These are phyloP conservation scores for Megalops atlanticus DNA, from an alignment of 2,113 vertebrate species.

Conservation along the genomic window DNA sequence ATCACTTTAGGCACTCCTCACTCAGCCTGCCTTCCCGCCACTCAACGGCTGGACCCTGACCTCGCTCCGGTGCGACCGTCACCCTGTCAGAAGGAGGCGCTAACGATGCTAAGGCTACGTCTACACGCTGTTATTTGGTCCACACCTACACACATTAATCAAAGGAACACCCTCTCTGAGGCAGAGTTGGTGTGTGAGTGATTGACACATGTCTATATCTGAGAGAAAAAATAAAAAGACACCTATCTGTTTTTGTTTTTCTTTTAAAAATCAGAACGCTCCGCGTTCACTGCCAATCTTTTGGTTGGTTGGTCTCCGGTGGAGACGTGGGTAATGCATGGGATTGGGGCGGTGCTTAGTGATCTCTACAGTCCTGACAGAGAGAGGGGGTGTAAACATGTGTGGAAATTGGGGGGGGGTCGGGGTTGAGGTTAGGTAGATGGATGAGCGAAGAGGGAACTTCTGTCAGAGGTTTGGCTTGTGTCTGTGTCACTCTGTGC, in stretches of 20 bases:
- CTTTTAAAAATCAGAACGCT: not conserved
- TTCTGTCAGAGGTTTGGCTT: conserved; percentile 4
- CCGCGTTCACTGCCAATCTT: not conserved
- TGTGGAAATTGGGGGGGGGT: not conserved
- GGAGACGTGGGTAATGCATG: not conserved
- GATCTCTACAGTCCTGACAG: conserved; percentile 1
- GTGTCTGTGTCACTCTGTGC: conserved; percentile 22
- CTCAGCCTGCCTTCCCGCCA: not conserved
- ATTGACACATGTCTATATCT: not conserved
- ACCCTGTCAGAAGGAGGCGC: not conserved
- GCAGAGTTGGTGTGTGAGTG: not conserved
- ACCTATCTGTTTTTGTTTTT: too few species aligned
- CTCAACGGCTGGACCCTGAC: not conserved
- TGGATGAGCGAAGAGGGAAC: not conserved
- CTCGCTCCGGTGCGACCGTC: not conserved
- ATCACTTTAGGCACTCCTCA: not conserved
- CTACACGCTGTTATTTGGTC: not conserved
- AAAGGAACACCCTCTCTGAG: not conserved
- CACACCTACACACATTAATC: not conserved
- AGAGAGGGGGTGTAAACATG: conserved; percentile 1
- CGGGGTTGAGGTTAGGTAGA: not conserved
- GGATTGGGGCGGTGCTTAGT: not conserved
- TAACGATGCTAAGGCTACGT: not conserved
- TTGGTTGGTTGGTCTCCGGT: not conserved
- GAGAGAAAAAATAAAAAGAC: not conserved